These are phyloP conservation scores for Hedya salicella DNA, from an alignment of 2,888 invertebrate genomes.

Conservation along the genomic window DNA sequence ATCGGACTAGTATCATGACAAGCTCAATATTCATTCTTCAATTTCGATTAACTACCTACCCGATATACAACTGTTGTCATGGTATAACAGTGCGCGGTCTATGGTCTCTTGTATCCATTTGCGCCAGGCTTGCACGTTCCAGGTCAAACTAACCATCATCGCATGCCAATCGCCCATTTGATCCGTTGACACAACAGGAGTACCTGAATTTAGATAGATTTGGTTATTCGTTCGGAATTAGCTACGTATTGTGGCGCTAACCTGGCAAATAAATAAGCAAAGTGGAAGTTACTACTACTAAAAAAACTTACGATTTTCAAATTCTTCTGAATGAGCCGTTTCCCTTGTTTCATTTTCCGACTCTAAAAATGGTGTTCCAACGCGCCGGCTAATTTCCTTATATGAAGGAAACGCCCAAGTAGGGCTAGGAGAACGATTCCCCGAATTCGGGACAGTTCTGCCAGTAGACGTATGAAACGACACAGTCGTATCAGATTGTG, in stretches of 20 bases:
- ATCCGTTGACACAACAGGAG: conserved; percentile 67
- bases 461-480: conserved; percentile 11
- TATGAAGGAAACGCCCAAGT: background rate
- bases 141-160: conserved; percentile 75
- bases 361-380: background rate
- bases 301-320: background rate
- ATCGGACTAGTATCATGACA: no score
- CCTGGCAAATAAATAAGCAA: no score
- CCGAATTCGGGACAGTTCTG: background rate
- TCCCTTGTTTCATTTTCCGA: background rate
- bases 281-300: background rate
- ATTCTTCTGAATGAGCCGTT: background rate
- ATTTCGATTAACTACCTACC: no score
- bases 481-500: background rate
- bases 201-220: conserved; percentile 51
- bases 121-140: conserved; percentile 78
- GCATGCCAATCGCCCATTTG: conserved; percentile 76
- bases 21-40: no score
- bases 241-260: background rate
- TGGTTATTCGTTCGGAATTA: conserved; percentile 2
- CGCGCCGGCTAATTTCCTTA: background rate
- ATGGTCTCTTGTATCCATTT: conserved; percentile 75
- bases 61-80: conserved; percentile 45
- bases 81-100: conserved; percentile 58
- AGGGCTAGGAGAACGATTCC: background rate